These are phyloP conservation scores for Rhynchophorus ferrugineus DNA, from an alignment of 1,140 invertebrate species.

Conservation along the genomic window DNA sequence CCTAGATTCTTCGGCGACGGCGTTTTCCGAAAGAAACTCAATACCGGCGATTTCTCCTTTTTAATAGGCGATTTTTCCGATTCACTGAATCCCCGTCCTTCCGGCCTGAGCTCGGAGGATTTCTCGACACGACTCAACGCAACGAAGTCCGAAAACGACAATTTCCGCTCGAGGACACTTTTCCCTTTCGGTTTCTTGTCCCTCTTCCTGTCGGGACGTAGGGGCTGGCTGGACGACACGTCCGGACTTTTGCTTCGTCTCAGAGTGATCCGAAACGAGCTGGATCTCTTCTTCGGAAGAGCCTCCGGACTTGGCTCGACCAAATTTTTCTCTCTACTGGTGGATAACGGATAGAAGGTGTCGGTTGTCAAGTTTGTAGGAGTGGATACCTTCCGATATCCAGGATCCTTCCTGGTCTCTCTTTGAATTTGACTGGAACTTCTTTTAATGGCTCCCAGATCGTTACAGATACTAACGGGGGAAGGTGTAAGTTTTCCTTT, in stretches of 20 bases:
- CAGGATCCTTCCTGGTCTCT: slow-evolving; percentile 4
- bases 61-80: slow-evolving; percentile 19
- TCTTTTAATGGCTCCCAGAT: slow-evolving; percentile 4
- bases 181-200: slow-evolving; percentile 17
- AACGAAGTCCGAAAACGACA: slow-evolving; percentile 30
- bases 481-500: neutral
- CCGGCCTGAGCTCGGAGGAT: slow-evolving; percentile 6
- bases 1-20: slow-evolving; percentile 25
- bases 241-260: slow-evolving; percentile 21
- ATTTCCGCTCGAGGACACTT: slow-evolving; percentile 20
- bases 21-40: slow-evolving; percentile 26
- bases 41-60: slow-evolving; percentile 26
- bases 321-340: slow-evolving; percentile 20
- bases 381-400: slow-evolving; percentile 7
- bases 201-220: slow-evolving; percentile 27
- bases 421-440: slow-evolving; percentile 14
- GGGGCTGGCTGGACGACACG: slow-evolving; percentile 17
- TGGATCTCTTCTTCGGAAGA: slow-evolving; percentile 8
- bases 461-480: neutral
- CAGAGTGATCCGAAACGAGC: slow-evolving; percentile 18
- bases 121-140: slow-evolving; percentile 19
- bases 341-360: slow-evolving; percentile 15
- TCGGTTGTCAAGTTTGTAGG: slow-evolving; percentile 3
- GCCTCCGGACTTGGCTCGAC: slow-evolving; percentile 16
- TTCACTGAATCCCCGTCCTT: slow-evolving; percentile 10